Percentiles rank a stretch among this genome's conserved stretches.
These are phyloP conservation scores for Phalacrocorax carbo DNA, from an alignment of 2,113 vertebrate genomes.

Conservation along the genomic window DNA sequence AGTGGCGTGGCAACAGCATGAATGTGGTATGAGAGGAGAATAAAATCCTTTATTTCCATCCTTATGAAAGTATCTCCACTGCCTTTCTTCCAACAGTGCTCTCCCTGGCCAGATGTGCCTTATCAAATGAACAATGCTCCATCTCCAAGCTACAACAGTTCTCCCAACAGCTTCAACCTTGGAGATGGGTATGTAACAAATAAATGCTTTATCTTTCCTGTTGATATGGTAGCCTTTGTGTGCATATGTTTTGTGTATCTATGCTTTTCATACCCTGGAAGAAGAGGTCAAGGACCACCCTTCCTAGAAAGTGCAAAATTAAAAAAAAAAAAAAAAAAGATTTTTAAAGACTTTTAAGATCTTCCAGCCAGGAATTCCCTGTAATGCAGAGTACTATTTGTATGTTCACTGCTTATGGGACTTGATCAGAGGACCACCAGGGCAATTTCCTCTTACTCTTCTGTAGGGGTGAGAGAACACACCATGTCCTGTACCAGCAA, in stretches of 20 bases:
- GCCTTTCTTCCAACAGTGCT: constrained; percentile 79
- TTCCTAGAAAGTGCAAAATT: not conserved
- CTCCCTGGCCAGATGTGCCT: constrained; percentile 88
- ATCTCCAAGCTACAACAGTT: constrained; percentile 86
- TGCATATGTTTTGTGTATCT: not conserved
- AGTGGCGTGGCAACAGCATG: constrained; percentile 58
- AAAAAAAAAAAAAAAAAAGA: no score
- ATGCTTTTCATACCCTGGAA: not conserved
- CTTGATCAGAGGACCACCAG: not conserved
- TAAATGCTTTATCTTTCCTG: constrained; percentile 14
- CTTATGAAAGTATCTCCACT: constrained; percentile 39
- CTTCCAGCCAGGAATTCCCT: not conserved
- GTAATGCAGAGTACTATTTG: not conserved
- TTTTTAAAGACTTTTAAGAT: not conserved
- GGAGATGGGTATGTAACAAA: constrained; percentile 84
- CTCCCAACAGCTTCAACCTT: constrained; percentile 83
- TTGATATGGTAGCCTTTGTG: not conserved
- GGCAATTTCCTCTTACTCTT: not conserved
- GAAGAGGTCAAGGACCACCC: not conserved
- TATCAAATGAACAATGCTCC: constrained; percentile 83
- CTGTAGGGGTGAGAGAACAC: not conserved
- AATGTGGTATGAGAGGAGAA: constrained; percentile 51
- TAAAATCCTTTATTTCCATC: constrained; percentile 13
- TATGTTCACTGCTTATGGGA: not conserved
- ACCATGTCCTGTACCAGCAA: not conserved